phyloP scores from a whole-genome alignment of 2,113 vertebrate species.

The Toxotes chatareus region DNA sequence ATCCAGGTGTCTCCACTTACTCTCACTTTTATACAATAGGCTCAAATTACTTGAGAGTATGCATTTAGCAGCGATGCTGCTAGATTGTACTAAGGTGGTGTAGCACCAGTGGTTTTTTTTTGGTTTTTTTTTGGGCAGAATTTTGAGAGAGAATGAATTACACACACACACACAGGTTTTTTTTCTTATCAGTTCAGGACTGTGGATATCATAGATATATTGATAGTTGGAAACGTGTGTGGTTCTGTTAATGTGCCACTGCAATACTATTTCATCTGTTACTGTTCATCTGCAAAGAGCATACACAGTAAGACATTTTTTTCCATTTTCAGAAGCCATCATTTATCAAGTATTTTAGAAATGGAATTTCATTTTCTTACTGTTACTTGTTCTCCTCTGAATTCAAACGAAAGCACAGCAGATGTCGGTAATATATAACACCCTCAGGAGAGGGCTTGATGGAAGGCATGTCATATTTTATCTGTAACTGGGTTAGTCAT shows the following conservation, averaged over 20 bases:
- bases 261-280: slow-evolving; percentile 8
- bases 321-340: background rate
- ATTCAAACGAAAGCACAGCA: slow-evolving; percentile 5
- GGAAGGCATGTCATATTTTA: background rate
- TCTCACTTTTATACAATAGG: background rate
- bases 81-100: background rate
- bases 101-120: background rate
- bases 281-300: slow-evolving; percentile 12
- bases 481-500: background rate
- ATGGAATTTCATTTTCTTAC: slow-evolving; percentile 30
- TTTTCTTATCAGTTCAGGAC: background rate
- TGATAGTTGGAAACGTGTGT: background rate
- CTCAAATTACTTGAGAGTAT: background rate
- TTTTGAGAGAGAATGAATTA: background rate
- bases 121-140: background rate
- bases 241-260: slow-evolving; percentile 5
- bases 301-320: background rate
- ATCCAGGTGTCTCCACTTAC: background rate
- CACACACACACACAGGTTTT: background rate
- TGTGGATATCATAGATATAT: background rate
- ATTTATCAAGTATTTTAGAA: background rate
- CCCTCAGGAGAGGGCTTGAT: background rate
- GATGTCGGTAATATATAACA: background rate
- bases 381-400: slow-evolving; percentile 5
- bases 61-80: background rate